phyloP scores from a whole-genome alignment of 2,888 invertebrate species.

The Encarsia formosa region DNA sequence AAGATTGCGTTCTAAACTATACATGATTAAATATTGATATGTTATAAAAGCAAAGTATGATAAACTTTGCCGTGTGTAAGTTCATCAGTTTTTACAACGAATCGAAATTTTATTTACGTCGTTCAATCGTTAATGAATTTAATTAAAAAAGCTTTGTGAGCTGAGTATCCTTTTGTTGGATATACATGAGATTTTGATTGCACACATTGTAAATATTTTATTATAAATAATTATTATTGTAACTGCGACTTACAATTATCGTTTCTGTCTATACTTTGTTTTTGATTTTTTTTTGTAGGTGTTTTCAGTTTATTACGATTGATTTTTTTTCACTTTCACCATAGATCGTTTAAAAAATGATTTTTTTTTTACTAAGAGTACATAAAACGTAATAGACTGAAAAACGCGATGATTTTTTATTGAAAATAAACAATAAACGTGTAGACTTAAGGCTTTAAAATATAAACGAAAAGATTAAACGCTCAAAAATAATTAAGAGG shows the following conservation, averaged over 20 bases:
- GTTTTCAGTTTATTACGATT: conserved; percentile 26
- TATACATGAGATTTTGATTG: conserved; percentile 20
- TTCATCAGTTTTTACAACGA: conserved; percentile 12
- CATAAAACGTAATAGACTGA: conserved; percentile 23
- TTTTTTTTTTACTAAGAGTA: too few species aligned
- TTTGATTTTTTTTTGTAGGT: conserved; percentile 2
- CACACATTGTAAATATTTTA: conserved; percentile 24
- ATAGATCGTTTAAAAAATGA: too few species aligned
- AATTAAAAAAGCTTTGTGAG: not conserved
- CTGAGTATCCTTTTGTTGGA: not conserved
- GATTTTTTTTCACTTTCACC: too few species aligned
- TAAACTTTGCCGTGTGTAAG: not conserved
- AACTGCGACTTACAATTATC: not conserved
- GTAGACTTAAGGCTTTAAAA: conserved; percentile 13
- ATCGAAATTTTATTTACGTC: not conserved
- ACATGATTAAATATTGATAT: conserved; percentile 16
- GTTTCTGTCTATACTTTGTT: too few species aligned
- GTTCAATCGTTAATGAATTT: too few species aligned
- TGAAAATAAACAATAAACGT: conserved; percentile 4
- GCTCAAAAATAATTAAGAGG: not conserved
- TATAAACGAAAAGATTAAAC: not conserved
- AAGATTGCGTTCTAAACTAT: conserved; percentile 7
- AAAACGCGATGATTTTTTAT: conserved; percentile 19
- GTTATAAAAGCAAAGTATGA: not conserved
- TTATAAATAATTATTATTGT: not conserved